Evolutionary conservation across 2,113 vertebrate genomes (phyloP), one percentile per base, ranked within the genome.

Genomic region (Eira barbara): DNA sequence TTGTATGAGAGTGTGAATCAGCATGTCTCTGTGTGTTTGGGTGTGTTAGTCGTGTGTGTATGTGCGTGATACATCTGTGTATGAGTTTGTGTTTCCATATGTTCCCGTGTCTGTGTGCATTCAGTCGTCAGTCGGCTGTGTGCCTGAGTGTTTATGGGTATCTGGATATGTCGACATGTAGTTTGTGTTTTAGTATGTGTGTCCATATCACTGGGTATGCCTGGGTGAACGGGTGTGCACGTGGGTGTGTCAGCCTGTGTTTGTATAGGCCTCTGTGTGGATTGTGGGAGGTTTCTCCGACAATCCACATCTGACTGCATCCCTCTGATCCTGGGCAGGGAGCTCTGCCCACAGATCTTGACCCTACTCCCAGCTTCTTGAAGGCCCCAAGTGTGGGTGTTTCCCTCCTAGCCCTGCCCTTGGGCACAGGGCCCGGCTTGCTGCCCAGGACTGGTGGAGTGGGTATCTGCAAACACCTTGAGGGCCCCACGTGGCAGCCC

Each of bases 401-500:
- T 90, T 87, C 47, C 52, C 83, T 96, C 45, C 11, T 39, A 20
- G 69, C 59, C 61, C 55, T 69, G 92, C 63, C 81, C 80, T 83
- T 96, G 83, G 97, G 97, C 97, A 31, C 83, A 81, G 94, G 79
- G 95, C 96, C 98, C 97, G 57, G 4, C 45, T 47, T 63, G 25
- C 39, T 84, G 89, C 96, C 90, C 63, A 67, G 96, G 69, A 80
- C 61, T 89, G 8, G 21, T 80, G 14, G 39, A 91, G 95, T 82
- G 69, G 21, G 74, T 96, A 39, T 96, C 65, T 87, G 82, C 69
- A 96, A 96, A 97, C 69, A 98, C 95, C 94, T 94, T 55, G 57
- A 73, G 82, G 69, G 92, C n/a, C 52, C 57, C 86, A 78, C 57
- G 76, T 57, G 87, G 74, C 45, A 86, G 61, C n/a, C 45, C 34